These are phyloP conservation scores for Eupithecia vulgata DNA, from an alignment of 2,888 invertebrate genomes.

Conservation along the genomic window DNA sequence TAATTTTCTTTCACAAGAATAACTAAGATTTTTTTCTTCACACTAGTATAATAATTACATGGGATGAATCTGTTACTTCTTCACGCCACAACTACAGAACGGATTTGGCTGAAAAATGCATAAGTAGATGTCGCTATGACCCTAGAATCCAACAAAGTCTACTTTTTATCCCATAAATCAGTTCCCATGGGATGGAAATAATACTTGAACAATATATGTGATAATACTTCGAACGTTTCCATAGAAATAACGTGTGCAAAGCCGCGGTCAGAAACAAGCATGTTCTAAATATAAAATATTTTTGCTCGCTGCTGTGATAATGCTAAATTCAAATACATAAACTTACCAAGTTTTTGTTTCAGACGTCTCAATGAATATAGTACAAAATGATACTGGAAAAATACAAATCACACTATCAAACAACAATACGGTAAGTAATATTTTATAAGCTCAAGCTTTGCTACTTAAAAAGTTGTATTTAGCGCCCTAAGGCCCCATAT, in stretches of 20 bases:
- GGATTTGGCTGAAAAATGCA: neutral
- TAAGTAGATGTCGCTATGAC: neutral
- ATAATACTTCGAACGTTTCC: too few species aligned
- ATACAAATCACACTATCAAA: conserved; percentile 70
- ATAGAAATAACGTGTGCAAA: too few species aligned
- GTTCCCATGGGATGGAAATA: too few species aligned
- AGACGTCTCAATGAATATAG: conserved; percentile 24
- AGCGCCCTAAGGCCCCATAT: too few species aligned
- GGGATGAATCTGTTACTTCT: too few species aligned
- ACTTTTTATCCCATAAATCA: neutral
- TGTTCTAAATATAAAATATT: neutral
- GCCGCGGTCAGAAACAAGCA: too few species aligned
- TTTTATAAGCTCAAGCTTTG: neutral
- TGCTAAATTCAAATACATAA: neutral
- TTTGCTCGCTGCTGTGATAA: neutral
- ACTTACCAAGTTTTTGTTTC: conserved; percentile 6
- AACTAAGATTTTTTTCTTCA: too few species aligned
- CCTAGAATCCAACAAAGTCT: neutral
- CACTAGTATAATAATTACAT: too few species aligned
- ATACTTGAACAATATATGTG: too few species aligned
- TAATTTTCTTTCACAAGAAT: too few species aligned
- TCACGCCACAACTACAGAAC: too few species aligned
- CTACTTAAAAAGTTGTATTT: too few species aligned
- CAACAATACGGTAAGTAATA: conserved; percentile 62
- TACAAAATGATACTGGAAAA: conserved; percentile 43